phyloP scores from a whole-genome alignment of 2,888 invertebrate genomes.

The Argyresthia albistria region DNA sequence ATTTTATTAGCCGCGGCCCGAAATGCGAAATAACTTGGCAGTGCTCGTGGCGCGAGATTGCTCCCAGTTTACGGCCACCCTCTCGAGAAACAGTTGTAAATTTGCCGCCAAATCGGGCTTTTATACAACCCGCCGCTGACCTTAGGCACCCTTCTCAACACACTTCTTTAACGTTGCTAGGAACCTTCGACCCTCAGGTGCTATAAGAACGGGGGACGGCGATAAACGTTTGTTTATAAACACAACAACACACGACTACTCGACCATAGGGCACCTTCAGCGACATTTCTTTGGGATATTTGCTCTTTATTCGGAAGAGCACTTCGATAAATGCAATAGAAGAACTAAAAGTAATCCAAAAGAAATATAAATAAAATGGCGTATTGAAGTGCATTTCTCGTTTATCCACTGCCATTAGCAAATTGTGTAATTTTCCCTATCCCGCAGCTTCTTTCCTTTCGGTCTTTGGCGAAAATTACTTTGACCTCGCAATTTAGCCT shows the following conservation, averaged over 20 bases:
- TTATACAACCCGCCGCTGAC: slow-evolving; percentile 57
- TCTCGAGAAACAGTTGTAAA: slow-evolving; percentile 65
- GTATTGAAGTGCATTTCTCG: slow-evolving; percentile 8
- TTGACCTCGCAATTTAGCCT: slow-evolving; percentile 50
- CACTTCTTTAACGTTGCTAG: slow-evolving; percentile 1
- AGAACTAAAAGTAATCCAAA: not conserved
- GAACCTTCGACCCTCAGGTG: slow-evolving; percentile 1
- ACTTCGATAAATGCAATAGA: not conserved
- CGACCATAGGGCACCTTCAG: too few species aligned
- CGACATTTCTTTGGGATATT: too few species aligned
- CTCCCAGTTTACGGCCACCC: slow-evolving; percentile 59
- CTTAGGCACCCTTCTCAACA: slow-evolving; percentile 33
- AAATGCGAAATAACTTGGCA: slow-evolving; percentile 56
- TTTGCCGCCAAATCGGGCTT: slow-evolving; percentile 60
- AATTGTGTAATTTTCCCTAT: slow-evolving; percentile 63
- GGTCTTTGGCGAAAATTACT: slow-evolving; percentile 51
- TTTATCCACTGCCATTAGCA: slow-evolving; percentile 48
- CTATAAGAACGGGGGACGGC: not conserved
- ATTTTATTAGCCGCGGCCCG: slow-evolving; percentile 62
- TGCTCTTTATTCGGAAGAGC: not conserved
- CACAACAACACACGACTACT: not conserved
- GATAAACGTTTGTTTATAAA: slow-evolving; percentile 10
- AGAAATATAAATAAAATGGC: not conserved
- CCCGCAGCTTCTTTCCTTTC: slow-evolving; percentile 47
- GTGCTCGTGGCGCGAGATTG: slow-evolving; percentile 50